Percentiles rank a stretch among this genome's conserved stretches.
These are phyloP conservation scores for Lomographa bimaculata DNA, from an alignment of 2,888 invertebrate genomes.

Conservation along the genomic window DNA sequence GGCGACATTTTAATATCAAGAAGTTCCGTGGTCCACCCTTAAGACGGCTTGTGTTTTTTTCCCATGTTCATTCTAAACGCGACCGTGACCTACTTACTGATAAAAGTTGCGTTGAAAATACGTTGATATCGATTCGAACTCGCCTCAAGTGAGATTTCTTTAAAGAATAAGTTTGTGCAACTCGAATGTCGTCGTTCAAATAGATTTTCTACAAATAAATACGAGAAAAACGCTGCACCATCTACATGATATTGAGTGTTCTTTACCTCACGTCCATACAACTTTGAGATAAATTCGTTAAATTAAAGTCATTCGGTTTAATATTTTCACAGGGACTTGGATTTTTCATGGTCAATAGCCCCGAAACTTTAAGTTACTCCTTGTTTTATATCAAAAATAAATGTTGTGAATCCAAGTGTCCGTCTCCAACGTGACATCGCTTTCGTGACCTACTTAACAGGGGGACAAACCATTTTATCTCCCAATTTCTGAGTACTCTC, in stretches of 20 bases:
- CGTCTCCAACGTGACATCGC: constrained; percentile 42
- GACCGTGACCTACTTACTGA: constrained; percentile 57
- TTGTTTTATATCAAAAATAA: constrained; percentile 9
- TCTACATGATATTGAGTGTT: constrained; percentile 6
- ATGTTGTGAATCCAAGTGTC: constrained; percentile 35
- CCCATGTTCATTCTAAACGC: constrained; percentile 43
- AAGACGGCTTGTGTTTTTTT: constrained; percentile 47
- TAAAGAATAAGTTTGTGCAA: constrained; percentile 13
- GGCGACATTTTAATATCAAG: constrained; percentile 60
- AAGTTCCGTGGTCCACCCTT: constrained; percentile 34
- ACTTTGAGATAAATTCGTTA: constrained; percentile 8
- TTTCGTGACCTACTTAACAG: constrained; percentile 62
- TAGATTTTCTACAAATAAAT: constrained; percentile 5
- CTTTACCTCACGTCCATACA: constrained; percentile 12
- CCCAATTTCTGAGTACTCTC: constrained; percentile 46
- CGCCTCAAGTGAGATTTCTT: constrained; percentile 1
- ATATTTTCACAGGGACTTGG: too few species aligned
- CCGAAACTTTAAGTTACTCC: too few species aligned
- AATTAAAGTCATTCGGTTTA: too few species aligned
- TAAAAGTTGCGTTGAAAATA: constrained; percentile 14
- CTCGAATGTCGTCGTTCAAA: constrained; percentile 7
- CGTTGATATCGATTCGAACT: constrained; percentile 18
- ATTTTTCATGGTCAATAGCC: too few species aligned
- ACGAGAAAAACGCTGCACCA: background rate
- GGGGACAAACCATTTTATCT: constrained; percentile 53